A percentile compares a stretch with the other conserved stretches of the same genome.
phyloP scores from a whole-genome alignment of 2,113 vertebrate genomes.

The Carassius gibelio region DNA sequence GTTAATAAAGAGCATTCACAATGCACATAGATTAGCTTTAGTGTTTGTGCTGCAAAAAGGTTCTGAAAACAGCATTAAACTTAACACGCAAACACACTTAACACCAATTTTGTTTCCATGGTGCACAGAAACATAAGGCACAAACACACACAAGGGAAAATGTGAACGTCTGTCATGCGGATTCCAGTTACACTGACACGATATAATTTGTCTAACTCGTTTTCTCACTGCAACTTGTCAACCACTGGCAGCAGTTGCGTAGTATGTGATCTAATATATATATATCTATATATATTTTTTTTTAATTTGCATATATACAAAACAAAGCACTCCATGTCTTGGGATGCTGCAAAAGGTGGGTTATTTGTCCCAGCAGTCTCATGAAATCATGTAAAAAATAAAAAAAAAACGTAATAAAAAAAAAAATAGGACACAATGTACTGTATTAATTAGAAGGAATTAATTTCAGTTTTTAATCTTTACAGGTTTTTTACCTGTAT shows the following conservation, averaged over 20 bases:
- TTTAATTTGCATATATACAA: conserved; percentile 38
- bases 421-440: too few species aligned
- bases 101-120: conserved; percentile 48
- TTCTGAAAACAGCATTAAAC: conserved; percentile 53
- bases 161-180: background rate
- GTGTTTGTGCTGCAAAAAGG: background rate
- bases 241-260: conserved; percentile 7
- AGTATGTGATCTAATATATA: conserved; percentile 8
- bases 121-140: conserved; percentile 19
- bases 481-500: too few species aligned
- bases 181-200: background rate
- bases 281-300: conserved; percentile 7
- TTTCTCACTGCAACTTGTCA: conserved; percentile 12
- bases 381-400: too few species aligned
- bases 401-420: too few species aligned
- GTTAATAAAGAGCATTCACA: conserved; percentile 10
- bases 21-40: background rate
- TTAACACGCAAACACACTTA: conserved; percentile 53
- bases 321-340: conserved; percentile 58
- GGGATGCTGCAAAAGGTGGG: conserved; percentile 30
- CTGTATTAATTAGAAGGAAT: too few species aligned
- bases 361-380: background rate
- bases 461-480: too few species aligned
- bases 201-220: background rate
- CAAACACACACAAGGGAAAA: conserved; percentile 7